Percentiles rank a stretch among this genome's conserved stretches.
Conservation (phyloP, 2,113 vertebrate species). For the Amphilophus citrinellus region DNA sequence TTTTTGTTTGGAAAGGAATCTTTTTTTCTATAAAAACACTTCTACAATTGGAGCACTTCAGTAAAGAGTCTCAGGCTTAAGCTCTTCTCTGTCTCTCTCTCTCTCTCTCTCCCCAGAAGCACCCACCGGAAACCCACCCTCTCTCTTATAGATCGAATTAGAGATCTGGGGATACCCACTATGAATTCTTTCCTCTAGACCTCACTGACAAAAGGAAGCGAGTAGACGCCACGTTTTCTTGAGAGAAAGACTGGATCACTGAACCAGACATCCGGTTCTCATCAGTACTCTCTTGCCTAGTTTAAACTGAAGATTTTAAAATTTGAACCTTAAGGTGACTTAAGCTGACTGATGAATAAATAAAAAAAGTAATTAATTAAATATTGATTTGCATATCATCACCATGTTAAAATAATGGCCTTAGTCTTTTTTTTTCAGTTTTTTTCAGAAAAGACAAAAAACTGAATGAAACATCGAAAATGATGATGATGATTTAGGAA, state of each 20-base stretch:
- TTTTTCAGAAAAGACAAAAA: no score
- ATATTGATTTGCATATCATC: no score
- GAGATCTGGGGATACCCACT: neutral
- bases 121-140: neutral
- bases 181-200: neutral
- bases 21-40: neutral
- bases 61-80: neutral
- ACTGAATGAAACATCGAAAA: no score
- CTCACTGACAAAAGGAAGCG: neutral
- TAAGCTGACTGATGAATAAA: no score
- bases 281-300: slow-evolving; percentile 6
- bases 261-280: slow-evolving; percentile 15
- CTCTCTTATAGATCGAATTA: slow-evolving; percentile 22
- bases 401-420: no score
- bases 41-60: neutral
- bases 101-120: slow-evolving; percentile 14
- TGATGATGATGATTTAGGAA: no score
- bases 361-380: no score
- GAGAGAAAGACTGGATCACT: slow-evolving; percentile 28
- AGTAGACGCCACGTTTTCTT: slow-evolving; percentile 1
- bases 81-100: neutral
- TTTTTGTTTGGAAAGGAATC: neutral
- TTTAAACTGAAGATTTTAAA: neutral
- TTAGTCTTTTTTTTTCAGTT: no score
- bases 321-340: neutral